Percentiles rank a stretch among this genome's conserved stretches.
Conservation (phyloP, 2,113 vertebrate genomes). For the Charadrius vociferus region DNA sequence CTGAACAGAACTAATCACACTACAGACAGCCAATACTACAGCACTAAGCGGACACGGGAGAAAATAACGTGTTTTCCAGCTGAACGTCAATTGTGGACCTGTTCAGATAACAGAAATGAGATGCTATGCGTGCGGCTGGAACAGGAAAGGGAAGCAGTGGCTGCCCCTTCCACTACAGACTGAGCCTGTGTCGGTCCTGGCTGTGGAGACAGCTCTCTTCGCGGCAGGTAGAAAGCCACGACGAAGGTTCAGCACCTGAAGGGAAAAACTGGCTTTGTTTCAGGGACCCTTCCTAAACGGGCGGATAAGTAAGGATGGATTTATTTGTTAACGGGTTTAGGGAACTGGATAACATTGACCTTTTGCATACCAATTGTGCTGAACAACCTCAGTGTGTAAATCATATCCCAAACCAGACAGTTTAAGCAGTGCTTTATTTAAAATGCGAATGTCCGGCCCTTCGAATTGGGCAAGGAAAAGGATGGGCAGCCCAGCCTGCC, state of each 20-base stretch:
- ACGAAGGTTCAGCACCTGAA: neutral
- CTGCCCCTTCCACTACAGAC: neutral
- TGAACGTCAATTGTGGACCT: neutral
- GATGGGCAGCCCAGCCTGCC: neutral
- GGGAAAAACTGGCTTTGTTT: neutral
- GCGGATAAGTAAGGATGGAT: neutral
- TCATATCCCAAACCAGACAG: neutral
- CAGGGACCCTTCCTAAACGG: neutral
- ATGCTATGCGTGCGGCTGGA: neutral
- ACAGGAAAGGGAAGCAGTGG: neutral
- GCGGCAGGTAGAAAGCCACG: neutral
- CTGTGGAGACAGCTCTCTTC: neutral
- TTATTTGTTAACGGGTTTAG: neutral
- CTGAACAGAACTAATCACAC: neutral
- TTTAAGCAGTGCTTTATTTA: neutral
- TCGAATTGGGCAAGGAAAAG: neutral
- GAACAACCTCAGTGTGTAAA: neutral
- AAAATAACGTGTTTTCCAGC: neutral
- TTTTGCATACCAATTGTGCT: neutral
- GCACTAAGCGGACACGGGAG: neutral
- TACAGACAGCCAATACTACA: neutral
- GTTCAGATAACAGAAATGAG: neutral
- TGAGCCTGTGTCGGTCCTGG: accelerated
- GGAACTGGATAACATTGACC: neutral
- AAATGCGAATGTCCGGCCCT: neutral